Percentiles rank a stretch among this genome's conserved stretches.
These are phyloP conservation scores for Amazonetta brasiliensis DNA, from an alignment of 2,797 vertebrate species.

Conservation along the genomic window DNA sequence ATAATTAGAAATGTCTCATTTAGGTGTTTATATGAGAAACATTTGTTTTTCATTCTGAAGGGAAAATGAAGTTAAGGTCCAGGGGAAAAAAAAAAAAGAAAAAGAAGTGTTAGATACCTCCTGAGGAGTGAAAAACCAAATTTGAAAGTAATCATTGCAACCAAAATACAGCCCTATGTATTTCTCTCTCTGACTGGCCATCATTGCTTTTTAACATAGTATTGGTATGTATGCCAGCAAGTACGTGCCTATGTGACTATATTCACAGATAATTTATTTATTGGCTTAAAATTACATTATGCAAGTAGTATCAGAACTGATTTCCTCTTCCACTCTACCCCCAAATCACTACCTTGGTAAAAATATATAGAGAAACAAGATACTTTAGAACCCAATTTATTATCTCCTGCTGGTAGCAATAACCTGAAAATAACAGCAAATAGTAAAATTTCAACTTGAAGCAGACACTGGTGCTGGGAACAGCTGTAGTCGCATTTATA, in stretches of 20 bases:
- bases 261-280: conserved; percentile 67
- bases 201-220: not conserved
- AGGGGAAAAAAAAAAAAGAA: not conserved
- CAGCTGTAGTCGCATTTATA: conserved; percentile 33
- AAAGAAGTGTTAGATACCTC: not conserved
- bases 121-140: not conserved
- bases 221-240: not conserved
- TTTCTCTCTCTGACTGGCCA: not conserved
- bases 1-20: not conserved
- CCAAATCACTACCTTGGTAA: conserved; percentile 28
- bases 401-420: conserved; percentile 68
- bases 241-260: not conserved
- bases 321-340: conserved; percentile 13
- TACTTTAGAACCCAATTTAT: conserved; percentile 69
- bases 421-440: conserved; percentile 62
- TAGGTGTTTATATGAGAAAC: not conserved
- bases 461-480: conserved; percentile 48
- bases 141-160: not conserved
- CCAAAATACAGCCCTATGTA: not conserved
- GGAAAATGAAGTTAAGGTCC: not conserved
- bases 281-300: conserved; percentile 54
- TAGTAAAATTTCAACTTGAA: conserved; percentile 61
- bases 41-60: not conserved
- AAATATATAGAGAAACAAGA: conserved; percentile 53
- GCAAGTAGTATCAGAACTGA: conserved; percentile 45